phyloP scores from a whole-genome alignment of 1,140 invertebrate genomes.

The Patella vulgata region DNA sequence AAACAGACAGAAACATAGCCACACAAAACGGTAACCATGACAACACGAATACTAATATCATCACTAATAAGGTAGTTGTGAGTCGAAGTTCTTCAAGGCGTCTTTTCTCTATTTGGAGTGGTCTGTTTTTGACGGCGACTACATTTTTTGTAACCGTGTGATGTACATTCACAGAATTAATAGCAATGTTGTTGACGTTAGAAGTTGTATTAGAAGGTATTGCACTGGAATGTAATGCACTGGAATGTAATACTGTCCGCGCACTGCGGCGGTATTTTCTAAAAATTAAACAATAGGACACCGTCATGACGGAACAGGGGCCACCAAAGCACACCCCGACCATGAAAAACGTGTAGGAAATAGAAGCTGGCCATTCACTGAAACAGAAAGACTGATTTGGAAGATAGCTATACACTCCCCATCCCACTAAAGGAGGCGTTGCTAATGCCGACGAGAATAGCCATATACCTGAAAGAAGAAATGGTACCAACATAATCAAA shows the following conservation, averaged over 20 bases:
- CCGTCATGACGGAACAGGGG: conserved; percentile 44
- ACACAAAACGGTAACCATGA: conserved; percentile 60
- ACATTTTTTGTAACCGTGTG: too few species aligned
- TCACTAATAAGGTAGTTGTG: conserved; percentile 41
- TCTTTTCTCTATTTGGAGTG: conserved; percentile 8
- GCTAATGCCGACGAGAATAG: conserved; percentile 31
- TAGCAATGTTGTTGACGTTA: too few species aligned
- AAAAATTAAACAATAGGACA: conserved; percentile 44
- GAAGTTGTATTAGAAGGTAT: too few species aligned
- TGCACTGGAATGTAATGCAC: too few species aligned
- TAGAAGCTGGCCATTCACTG: conserved; percentile 39
- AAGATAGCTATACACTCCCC: conserved; percentile 44
- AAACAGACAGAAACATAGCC: conserved; percentile 55
- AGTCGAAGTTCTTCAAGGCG: conserved; percentile 46
- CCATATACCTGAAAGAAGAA: conserved; percentile 35
- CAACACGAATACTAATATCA: conserved; percentile 50
- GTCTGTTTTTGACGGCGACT: conserved; percentile 7
- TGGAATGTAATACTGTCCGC: too few species aligned
- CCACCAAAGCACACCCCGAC: conserved; percentile 43
- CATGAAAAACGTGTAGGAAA: conserved; percentile 54
- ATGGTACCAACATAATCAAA: conserved; percentile 9
- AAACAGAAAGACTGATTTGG: conserved; percentile 42
- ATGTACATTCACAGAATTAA: too few species aligned
- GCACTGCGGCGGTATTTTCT: conserved; percentile 21
- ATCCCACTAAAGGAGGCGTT: conserved; percentile 43